A percentile compares a stretch with the other conserved stretches of the same genome.
phyloP scores from a whole-genome alignment of 1,140 invertebrate species.

The Drosophila ogumai region DNA sequence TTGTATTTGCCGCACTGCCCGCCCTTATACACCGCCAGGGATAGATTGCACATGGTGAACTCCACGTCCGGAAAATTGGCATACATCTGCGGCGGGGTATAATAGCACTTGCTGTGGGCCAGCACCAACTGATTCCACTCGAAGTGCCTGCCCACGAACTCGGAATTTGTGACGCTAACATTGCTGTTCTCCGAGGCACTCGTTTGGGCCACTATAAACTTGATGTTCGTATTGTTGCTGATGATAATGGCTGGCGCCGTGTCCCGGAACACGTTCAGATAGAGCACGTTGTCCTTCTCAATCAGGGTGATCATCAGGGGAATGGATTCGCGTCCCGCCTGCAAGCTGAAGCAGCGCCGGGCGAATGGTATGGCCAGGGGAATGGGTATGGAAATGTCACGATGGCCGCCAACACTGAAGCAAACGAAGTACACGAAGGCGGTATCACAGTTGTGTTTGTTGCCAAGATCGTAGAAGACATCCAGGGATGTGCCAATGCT shows the following conservation, averaged over 20 bases:
- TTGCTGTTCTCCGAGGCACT: slow-evolving; percentile 76
- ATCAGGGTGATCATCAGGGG: slow-evolving; percentile 70
- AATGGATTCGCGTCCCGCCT: slow-evolving; percentile 64
- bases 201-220: slow-evolving; percentile 78
- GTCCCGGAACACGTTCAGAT: slow-evolving; percentile 73
- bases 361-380: slow-evolving; percentile 66
- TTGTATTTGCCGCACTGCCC: slow-evolving; percentile 37
- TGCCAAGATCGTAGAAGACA: slow-evolving; percentile 67
- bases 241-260: slow-evolving; percentile 66
- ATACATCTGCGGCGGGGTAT: slow-evolving; percentile 80
- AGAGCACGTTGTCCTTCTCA: slow-evolving; percentile 74
- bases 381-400: slow-evolving; percentile 75
- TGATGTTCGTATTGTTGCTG: slow-evolving; percentile 73
- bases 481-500: slow-evolving; percentile 63
- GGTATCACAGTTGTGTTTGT: slow-evolving; percentile 67
- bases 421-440: slow-evolving; percentile 77
- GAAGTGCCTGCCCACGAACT: slow-evolving; percentile 74
- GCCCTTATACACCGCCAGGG: slow-evolving; percentile 67
- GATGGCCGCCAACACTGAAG: slow-evolving; percentile 39
- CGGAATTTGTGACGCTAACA: slow-evolving; percentile 67
- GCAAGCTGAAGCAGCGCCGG: slow-evolving; percentile 76
- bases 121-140: slow-evolving; percentile 75
- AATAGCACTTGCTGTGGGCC: slow-evolving; percentile 70
- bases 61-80: slow-evolving; percentile 80
- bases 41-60: slow-evolving; percentile 75